These are phyloP conservation scores for Noctuana brunneofusca DNA, from an alignment of 2,888 invertebrate genomes.

Conservation along the genomic window DNA sequence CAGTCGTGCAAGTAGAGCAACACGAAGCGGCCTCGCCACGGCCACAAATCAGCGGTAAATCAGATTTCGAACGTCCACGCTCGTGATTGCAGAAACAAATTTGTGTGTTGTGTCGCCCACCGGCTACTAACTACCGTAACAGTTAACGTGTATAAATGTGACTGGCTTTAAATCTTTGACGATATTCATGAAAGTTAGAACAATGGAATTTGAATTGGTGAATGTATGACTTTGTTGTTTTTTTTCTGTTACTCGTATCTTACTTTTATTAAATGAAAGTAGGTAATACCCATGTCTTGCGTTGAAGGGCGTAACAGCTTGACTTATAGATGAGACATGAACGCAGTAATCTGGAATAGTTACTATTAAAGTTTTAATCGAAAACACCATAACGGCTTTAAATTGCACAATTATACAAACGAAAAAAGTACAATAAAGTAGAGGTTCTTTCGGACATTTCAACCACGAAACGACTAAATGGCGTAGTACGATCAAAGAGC, in stretches of 20 bases:
- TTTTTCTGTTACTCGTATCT: no score
- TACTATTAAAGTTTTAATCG: no score
- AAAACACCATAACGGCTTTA: no score
- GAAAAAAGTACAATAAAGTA: slow-evolving; percentile 6
- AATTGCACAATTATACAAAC: slow-evolving; percentile 6
- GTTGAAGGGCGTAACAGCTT: no score
- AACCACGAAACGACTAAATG: slow-evolving; percentile 24
- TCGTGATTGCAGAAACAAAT: slow-evolving; percentile 71
- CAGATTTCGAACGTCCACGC: slow-evolving; percentile 71
- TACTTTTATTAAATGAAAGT: no score
- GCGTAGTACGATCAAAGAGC: slow-evolving; percentile 27
- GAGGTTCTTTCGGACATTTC: slow-evolving; percentile 1
- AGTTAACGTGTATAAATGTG: slow-evolving; percentile 31
- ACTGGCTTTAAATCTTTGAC: neutral
- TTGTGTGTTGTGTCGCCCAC: slow-evolving; percentile 38
- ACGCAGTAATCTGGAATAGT: no score
- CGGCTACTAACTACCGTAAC: slow-evolving; percentile 41
- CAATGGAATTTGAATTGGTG: no score
- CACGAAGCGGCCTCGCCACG: slow-evolving; percentile 39
- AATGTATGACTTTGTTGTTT: no score
- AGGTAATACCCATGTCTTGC: no score
- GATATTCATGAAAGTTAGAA: neutral
- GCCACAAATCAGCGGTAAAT: slow-evolving; percentile 48
- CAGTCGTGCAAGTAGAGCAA: slow-evolving; percentile 23
- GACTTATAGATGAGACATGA: no score